phyloP scores from a whole-genome alignment of 2,888 invertebrate genomes.

The Heliconius charithonia region DNA sequence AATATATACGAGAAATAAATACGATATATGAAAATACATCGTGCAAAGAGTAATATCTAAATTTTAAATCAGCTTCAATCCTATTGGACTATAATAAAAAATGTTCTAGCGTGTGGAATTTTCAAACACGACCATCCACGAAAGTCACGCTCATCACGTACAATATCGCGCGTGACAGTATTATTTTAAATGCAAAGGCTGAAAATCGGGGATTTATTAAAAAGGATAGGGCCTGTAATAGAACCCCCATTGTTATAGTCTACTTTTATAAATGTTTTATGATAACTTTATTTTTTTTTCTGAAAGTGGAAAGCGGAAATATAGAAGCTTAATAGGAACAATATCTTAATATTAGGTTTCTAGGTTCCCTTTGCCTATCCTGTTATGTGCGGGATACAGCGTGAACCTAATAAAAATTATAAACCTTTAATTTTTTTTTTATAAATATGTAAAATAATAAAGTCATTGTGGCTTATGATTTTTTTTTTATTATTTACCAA shows the following conservation, averaged over 20 bases:
- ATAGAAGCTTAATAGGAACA: too few relatives aligned
- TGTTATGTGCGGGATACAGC: neutral
- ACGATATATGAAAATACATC: neutral
- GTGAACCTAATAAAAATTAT: neutral
- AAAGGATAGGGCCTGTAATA: constrained; percentile 65
- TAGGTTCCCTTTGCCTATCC: neutral
- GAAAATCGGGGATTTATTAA: constrained; percentile 69
- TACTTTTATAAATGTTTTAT: constrained; percentile 5
- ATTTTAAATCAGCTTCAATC: neutral
- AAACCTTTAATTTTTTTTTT: too few relatives aligned
- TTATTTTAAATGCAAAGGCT: constrained; percentile 79
- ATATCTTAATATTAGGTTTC: neutral
- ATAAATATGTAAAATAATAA: too few relatives aligned
- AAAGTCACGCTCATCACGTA: constrained; percentile 65
- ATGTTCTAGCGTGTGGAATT: constrained; percentile 20
- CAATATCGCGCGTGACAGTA: constrained; percentile 63
- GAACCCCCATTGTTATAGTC: constrained; percentile 44
- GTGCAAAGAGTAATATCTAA: neutral
- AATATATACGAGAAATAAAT: neutral
- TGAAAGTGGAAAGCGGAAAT: too few relatives aligned
- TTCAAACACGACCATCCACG: neutral
- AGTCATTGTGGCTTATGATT: too few relatives aligned
- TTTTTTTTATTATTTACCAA: too few relatives aligned
- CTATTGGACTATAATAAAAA: constrained; percentile 13
- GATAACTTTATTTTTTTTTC: neutral